Evolutionary conservation across 1,140 invertebrate genomes (phyloP), one percentile per base, ranked within the genome.

Genomic region (Nephila pilipes): DNA sequence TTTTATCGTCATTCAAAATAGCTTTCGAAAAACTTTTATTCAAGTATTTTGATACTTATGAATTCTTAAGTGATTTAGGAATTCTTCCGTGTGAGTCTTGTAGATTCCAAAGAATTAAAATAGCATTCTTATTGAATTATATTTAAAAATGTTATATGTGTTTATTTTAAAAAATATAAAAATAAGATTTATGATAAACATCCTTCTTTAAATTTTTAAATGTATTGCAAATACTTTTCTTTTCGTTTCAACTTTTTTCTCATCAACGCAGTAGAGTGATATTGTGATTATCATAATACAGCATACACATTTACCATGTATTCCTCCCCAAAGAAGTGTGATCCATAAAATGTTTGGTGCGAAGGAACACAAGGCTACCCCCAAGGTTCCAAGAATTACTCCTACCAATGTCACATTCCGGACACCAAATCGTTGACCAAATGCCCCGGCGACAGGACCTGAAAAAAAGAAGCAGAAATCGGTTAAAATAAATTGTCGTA

Each of bases 371-470:
- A 88, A n/a, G 20, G 80, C 2, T 10, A 93, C 38, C 1, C 92
- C 92, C 8, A 80, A 6, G 6, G 85, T 57, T 0, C 85, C 63
- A 8, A 88, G 32, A 1, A 93, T 38, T 29, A 65, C 75, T 80
- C 92, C 92, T 2, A 65, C 36, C 14, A 88, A 38, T 6, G 79
- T 63, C 16, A 87, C 85, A 38, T 81, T 65, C 1, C 69, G 85
- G 20, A 57, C 8, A 18, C 90, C 90, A 75, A 85, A 85, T 0
- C 81, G 80, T 29, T 92, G 90, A 29, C 90, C 90, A 65, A 92
- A 14, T 12, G 69, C 69, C 75, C 90, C 90, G 2, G 85, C 90
- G 1, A 85, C 1, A 32, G 90, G 90, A 5, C 80, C 90, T 92
- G 60, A 58, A 58, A 55, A 10, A 38, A 36, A n/a, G 8, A 60